Evolutionary conservation across 2,797 vertebrate species (phyloP).

Genomic region (Acanthopagrus latus): DNA sequence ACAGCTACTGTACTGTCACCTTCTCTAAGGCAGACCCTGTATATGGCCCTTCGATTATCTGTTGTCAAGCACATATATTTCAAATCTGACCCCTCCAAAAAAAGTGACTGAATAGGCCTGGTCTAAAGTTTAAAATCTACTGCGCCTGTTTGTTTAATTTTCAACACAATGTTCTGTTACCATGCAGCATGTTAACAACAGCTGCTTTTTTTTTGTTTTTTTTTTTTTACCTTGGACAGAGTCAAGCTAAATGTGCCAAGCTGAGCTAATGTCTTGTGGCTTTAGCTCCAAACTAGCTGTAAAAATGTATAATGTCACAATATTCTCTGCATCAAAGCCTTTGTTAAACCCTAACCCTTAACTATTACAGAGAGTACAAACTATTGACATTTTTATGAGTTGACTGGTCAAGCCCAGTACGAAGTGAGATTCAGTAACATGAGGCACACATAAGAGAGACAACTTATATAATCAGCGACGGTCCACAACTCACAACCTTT

Average conservation of each 20-base stretch:
- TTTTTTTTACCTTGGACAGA: not conserved
- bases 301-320: not conserved
- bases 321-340: not conserved
- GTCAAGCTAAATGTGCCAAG: not conserved
- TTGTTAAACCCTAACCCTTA: not conserved
- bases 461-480: not conserved
- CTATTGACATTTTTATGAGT: not conserved
- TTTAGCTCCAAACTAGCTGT: not conserved
- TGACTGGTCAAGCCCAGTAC: not conserved
- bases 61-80: no score
- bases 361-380: not conserved
- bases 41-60: no score
- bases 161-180: not conserved
- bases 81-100: no score
- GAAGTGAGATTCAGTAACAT: not conserved
- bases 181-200: not conserved
- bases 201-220: no score
- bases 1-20: not conserved
- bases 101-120: no score
- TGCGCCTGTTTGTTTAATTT: not conserved
- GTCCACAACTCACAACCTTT: conserved; percentile 1
- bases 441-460: not conserved
- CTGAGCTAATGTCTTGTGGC: not conserved
- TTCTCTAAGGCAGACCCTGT: not conserved
- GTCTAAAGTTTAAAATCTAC: not conserved